Conservation (phyloP, 2,888 invertebrate genomes). For the Tachina lurida region DNA sequence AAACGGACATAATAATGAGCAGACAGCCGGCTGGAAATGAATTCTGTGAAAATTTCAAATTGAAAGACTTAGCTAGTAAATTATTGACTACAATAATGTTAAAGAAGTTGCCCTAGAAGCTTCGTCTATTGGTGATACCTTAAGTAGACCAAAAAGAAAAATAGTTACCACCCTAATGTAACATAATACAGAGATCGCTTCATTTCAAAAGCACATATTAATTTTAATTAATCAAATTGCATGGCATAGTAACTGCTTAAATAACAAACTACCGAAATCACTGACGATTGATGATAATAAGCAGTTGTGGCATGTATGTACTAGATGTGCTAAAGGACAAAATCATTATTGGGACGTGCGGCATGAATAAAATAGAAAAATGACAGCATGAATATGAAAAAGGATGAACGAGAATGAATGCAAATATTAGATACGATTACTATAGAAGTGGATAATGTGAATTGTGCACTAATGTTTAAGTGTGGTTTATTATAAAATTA, state of each 20-base stretch:
- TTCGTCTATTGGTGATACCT: no score
- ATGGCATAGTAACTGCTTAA: conserved; percentile 14
- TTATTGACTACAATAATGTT: no score
- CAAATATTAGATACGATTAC: neutral
- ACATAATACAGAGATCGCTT: neutral
- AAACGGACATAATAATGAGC: no score
- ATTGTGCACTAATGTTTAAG: conserved; percentile 19
- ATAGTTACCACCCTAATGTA: neutral
- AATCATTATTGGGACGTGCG: conserved; percentile 12
- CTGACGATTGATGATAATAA: conserved; percentile 23
- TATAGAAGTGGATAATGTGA: conserved; percentile 3
- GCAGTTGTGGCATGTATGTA: neutral
- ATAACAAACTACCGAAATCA: conserved; percentile 7
- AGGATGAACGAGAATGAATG: neutral
- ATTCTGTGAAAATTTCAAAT: no score
- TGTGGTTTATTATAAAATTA: conserved; percentile 34
- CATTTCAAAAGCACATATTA: conserved; percentile 6
- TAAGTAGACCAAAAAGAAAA: neutral
- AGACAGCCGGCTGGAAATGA: no score
- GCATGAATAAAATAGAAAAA: conserved; percentile 24
- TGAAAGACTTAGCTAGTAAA: no score
- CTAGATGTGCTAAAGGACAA: neutral
- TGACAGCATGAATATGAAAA: conserved; percentile 19
- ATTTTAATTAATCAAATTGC: conserved; percentile 43
- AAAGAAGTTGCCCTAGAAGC: no score